phyloP scores from a whole-genome alignment of 35 echinoderm and acorn worm species.

The Apostichopus parvimensis region DNA sequence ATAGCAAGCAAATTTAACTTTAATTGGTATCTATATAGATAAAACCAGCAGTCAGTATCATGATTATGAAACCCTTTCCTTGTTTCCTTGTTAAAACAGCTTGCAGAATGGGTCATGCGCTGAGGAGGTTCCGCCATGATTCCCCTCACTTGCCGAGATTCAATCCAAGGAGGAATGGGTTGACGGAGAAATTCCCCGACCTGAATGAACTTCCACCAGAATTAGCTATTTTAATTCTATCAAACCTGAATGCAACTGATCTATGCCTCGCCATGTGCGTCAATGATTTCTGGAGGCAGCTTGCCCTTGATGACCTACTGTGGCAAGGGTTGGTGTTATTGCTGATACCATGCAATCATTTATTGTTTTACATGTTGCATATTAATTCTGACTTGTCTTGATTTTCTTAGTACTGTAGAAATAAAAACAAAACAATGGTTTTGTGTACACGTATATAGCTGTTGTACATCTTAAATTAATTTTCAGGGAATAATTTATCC shows the following conservation, averaged over 20 bases:
- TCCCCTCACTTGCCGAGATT: background rate
- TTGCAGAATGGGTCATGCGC: conserved; percentile 74
- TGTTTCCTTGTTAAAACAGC: background rate
- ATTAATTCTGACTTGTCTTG: no score
- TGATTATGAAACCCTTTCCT: no score
- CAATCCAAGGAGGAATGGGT: conserved; percentile 42
- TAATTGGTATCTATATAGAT: no score
- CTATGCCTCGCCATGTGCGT: conserved; percentile 95
- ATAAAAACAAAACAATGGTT: no score
- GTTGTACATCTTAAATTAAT: no score
- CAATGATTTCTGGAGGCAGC: conserved; percentile 93
- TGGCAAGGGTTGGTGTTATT: conserved; percentile 84
- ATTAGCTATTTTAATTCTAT: conserved; percentile 82
- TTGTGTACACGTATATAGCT: no score
- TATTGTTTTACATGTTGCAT: no score
- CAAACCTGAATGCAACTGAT: conserved; percentile 93
- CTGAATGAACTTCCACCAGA: conserved; percentile 88
- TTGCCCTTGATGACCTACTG: conserved; percentile 86
- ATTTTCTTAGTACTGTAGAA: no score
- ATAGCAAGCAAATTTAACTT: no score
- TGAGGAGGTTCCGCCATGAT: conserved; percentile 61
- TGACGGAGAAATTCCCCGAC: conserved; percentile 83
- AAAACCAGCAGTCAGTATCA: no score
- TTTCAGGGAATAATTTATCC: no score
- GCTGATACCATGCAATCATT: no score